Evolutionary conservation across 2,113 vertebrate species (phyloP).

Genomic region (Sprattus sprattus): DNA sequence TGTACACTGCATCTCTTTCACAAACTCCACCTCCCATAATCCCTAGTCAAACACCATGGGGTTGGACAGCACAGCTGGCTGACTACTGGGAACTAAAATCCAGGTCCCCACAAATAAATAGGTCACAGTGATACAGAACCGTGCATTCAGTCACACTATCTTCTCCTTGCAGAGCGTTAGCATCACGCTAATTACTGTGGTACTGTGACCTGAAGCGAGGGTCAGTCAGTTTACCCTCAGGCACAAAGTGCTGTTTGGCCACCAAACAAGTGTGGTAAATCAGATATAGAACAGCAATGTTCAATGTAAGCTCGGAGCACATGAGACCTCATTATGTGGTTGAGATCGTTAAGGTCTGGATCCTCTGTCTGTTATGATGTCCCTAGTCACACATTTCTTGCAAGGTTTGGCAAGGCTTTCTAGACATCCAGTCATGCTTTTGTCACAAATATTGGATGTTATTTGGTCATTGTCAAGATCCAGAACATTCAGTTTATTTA

Average conservation of each 20-base stretch:
- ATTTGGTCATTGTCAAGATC: too few relatives aligned
- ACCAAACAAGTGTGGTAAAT: background rate
- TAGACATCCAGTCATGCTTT: too few relatives aligned
- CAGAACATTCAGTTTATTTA: background rate
- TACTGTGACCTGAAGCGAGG: background rate
- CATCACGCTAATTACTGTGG: background rate
- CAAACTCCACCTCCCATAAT: background rate
- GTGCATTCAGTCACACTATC: background rate
- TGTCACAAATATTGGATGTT: too few relatives aligned
- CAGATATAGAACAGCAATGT: background rate
- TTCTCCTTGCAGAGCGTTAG: background rate
- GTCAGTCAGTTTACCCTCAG: background rate
- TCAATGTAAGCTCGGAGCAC: background rate
- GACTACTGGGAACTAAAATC: background rate
- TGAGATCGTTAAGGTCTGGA: background rate
- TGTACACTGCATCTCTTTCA: background rate
- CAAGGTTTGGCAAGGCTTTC: too few relatives aligned
- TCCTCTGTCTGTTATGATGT: background rate
- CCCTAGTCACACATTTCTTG: background rate
- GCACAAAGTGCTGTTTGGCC: background rate
- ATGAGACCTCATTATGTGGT: background rate
- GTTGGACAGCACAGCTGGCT: background rate
- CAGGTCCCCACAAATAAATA: background rate
- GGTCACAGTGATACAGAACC: background rate
- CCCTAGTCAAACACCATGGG: background rate